Base-by-base conservation (phyloP, 2,113 vertebrate genomes). In the Phrynosoma platyrhinos region DNA sequence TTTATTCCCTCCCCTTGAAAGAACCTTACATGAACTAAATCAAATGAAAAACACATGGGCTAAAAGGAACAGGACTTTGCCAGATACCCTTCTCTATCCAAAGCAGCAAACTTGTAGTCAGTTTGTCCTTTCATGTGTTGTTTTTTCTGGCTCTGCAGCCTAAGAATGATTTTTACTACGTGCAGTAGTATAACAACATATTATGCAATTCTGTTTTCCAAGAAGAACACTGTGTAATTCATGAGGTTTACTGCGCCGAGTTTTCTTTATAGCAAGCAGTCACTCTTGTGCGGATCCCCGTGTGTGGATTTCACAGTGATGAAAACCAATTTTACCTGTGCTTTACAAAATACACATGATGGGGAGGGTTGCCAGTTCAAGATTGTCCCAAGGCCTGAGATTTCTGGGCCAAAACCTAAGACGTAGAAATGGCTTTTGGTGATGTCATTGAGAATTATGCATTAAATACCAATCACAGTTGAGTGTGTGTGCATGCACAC, bases 181-280 rank as follows among this genome's bases (percentile, higher is more conserved):
- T 94, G 95, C 94, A 95, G 95, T 95, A 96, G 95, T 96, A 96
- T 95, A 96, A 94, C 93, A 96, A 95, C 94, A 96, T 95, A 96
- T 96, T 96, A 96, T 95, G 95, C 96, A 95, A 95, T 94, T 93
- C 91, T 94, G 87, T 95, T 95, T 96, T 95, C 94, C 94, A 94
- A 88, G 92, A 93, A 94, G 94, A 96, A 96, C 95, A 95, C 95
- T 94, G 90, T 96, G 95, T 95, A 95, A 95, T 95, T 96, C 94
- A 93, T 93, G 94, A 91, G 74, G 87, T 93, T 95, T 94, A 89
- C 90, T 71, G 91, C 90, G 89, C 85, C 88, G 93, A 42, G 93
- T 94, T 94, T 94, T 91, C 94, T 93, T 76, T 90, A 92, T 86
- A 91, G 91, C 83, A 94, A 93, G 93, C 87, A 87, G 55, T 88